phyloP scores from a whole-genome alignment of 2,797 vertebrate genomes.

The Pseudochirops cupreus region DNA sequence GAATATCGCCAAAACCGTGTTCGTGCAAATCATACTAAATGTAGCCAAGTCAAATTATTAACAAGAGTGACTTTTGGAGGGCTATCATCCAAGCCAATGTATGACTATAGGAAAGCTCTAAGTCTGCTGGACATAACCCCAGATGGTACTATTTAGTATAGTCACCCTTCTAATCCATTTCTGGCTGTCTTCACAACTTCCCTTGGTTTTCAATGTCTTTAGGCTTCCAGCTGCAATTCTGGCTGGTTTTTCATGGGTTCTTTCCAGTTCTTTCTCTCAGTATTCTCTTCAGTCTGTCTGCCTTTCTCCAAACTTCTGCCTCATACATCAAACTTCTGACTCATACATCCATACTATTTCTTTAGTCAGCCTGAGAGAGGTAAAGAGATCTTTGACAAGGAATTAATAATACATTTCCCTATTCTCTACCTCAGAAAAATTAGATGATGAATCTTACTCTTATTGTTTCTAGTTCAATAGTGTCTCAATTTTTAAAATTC shows the following conservation, averaged over 20 bases:
- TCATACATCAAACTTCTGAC: not conserved
- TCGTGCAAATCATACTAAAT: slow-evolving; percentile 57
- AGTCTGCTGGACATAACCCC: not conserved
- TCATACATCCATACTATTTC: not conserved
- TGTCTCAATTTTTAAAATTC: slow-evolving; percentile 37
- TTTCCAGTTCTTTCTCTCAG: not conserved
- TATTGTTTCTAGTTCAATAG: not conserved
- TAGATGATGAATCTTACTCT: not conserved
- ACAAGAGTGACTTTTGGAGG: slow-evolving; percentile 44
- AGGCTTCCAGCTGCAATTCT: not conserved
- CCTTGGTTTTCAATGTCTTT: not conserved
- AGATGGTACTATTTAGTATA: not conserved
- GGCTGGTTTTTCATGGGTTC: not conserved
- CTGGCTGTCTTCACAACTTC: not conserved
- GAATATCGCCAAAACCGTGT: slow-evolving; percentile 40
- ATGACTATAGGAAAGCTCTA: not conserved
- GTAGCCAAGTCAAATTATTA: slow-evolving; percentile 51
- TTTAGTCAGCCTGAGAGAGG: not conserved
- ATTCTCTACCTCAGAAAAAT: slow-evolving; percentile 4
- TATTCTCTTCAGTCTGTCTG: not conserved
- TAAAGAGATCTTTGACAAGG: not conserved
- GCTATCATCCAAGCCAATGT: slow-evolving; percentile 32
- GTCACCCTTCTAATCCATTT: not conserved
- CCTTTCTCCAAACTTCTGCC: not conserved
- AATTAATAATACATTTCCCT: not conserved